Evolutionary conservation across 2,797 vertebrate genomes (phyloP).

Genomic region (Aselliscus stoliczkanus): DNA sequence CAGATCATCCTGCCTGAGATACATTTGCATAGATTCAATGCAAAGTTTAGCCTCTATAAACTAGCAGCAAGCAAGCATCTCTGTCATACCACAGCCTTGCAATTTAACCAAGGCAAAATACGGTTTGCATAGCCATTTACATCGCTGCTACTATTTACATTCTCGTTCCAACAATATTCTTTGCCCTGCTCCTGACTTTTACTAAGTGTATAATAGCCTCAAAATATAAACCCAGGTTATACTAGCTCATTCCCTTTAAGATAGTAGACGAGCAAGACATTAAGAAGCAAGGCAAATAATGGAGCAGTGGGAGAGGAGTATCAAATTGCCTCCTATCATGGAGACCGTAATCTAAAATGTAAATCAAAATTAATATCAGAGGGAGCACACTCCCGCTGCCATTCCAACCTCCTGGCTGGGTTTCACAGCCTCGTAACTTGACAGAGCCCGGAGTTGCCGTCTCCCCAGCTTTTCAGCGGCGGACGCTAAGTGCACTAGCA

Average conservation of each 20-base stretch:
- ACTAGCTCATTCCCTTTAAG: conserved; percentile 71
- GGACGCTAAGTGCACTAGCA: conserved; percentile 70
- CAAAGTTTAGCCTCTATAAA: conserved; percentile 73
- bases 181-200: conserved; percentile 65
- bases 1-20: conserved; percentile 38
- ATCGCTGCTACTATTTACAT: conserved; percentile 30
- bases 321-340: conserved; percentile 60
- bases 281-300: conserved; percentile 66
- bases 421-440: conserved; percentile 75
- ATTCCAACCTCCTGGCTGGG: conserved; percentile 60
- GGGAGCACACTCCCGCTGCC: conserved; percentile 40
- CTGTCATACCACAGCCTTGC: conserved; percentile 54
- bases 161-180: conserved; percentile 46
- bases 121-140: conserved; percentile 63
- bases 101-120: conserved; percentile 59
- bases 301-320: conserved; percentile 47
- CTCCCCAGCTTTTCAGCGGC: conserved; percentile 55
- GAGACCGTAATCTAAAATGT: conserved; percentile 67
- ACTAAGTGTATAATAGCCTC: conserved; percentile 55
- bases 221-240: conserved; percentile 6
- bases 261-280: conserved; percentile 67
- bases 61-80: conserved; percentile 54
- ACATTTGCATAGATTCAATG: conserved; percentile 64
- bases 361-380: conserved; percentile 66
- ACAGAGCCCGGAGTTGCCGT: conserved; percentile 72